Conservation (phyloP, 2,797 vertebrate genomes). For the Synaphobranchus kaupii region DNA sequence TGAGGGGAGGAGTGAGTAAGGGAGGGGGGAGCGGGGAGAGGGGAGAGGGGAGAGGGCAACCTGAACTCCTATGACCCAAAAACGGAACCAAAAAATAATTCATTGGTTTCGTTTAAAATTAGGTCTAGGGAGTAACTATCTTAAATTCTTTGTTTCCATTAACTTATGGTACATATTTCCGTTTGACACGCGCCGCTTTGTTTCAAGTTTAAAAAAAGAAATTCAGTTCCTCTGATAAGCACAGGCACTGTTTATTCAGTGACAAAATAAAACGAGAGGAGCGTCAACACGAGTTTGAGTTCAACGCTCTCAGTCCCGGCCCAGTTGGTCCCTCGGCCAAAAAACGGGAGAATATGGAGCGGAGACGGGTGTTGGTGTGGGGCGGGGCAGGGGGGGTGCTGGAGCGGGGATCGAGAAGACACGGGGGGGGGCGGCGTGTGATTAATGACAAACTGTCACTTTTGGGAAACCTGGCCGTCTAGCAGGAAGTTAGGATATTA, state of each 20-base stretch:
- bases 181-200: no score
- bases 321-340: neutral
- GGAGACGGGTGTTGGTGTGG: neutral
- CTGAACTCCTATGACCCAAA: no score
- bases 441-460: neutral
- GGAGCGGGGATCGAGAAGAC: neutral
- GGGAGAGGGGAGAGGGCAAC: no score
- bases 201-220: no score
- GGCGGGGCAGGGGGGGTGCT: neutral
- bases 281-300: neutral
- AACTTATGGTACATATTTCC: no score
- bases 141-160: no score
- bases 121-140: no score
- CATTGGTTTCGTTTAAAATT: no score
- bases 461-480: neutral
- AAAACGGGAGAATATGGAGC: neutral
- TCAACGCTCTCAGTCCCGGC: neutral
- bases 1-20: no score
- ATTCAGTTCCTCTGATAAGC: no score
- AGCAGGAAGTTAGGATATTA: neutral
- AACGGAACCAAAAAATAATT: no score
- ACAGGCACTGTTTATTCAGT: neutral
- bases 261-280: neutral
- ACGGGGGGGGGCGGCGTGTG: neutral
- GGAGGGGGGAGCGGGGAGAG: neutral